Conservation (phyloP, 2,113 vertebrate species). For the Takifugu flavidus region DNA sequence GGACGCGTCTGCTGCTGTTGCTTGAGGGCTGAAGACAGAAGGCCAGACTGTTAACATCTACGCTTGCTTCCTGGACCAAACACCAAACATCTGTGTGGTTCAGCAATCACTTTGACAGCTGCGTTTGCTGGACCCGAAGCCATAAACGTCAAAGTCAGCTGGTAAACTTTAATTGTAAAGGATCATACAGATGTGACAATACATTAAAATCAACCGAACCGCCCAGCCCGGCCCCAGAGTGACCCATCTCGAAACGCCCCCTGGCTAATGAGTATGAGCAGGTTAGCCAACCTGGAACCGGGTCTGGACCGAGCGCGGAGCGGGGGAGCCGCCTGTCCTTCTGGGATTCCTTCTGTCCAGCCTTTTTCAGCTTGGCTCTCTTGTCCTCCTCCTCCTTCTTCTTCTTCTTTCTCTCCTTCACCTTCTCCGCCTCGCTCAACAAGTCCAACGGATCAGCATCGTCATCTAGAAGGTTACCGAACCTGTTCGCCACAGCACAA, state of each 20-base stretch:
- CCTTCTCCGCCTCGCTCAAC: slow-evolving; percentile 69
- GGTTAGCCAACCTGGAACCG: slow-evolving; percentile 25
- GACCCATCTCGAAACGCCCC: too few species aligned
- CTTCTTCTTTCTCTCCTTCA: slow-evolving; percentile 55
- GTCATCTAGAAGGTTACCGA: slow-evolving; percentile 84
- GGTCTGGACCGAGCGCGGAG: slow-evolving; percentile 1
- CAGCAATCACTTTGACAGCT: background rate
- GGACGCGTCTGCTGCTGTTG: slow-evolving; percentile 31
- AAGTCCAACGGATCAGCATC: slow-evolving; percentile 87
- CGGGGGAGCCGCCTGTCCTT: slow-evolving; percentile 54
- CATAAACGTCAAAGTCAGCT: too few species aligned
- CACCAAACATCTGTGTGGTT: background rate
- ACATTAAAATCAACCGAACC: too few species aligned
- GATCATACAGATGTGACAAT: too few species aligned
- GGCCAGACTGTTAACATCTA: background rate
- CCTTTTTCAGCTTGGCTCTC: slow-evolving; percentile 55
- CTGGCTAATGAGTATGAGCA: background rate
- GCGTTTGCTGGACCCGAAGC: background rate
- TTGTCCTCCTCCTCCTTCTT: slow-evolving; percentile 71
- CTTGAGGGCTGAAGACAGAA: slow-evolving; percentile 55
- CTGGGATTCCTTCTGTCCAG: slow-evolving; percentile 78
- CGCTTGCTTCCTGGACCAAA: too few species aligned
- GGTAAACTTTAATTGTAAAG: too few species aligned
- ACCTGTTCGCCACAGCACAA: slow-evolving; percentile 85
- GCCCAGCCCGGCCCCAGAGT: too few species aligned